These are phyloP conservation scores for Hippocampus guttulatus DNA, from an alignment of 2,113 vertebrate species.

Conservation along the genomic window DNA sequence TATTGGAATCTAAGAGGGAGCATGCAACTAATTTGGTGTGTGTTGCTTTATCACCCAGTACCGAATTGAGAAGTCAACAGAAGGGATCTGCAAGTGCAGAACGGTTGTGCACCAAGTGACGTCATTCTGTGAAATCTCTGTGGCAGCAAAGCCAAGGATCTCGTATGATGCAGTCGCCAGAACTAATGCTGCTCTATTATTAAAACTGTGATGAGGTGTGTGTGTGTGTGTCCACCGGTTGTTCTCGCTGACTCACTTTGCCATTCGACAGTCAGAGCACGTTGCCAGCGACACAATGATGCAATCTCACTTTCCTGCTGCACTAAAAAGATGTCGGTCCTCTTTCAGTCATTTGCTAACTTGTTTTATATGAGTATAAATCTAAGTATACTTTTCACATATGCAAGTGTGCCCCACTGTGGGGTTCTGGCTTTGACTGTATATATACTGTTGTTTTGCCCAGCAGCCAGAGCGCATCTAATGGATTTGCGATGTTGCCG, in stretches of 20 bases:
- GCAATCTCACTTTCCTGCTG: constrained; percentile 53
- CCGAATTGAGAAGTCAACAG: neutral
- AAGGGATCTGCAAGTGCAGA: neutral
- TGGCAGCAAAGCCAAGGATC: constrained; percentile 13
- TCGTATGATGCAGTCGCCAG: constrained; percentile 16
- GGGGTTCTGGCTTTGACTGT: neutral
- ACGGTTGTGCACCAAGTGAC: neutral
- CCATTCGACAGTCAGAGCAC: constrained; percentile 64
- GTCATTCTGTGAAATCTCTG: constrained; percentile 26
- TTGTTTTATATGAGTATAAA: constrained; percentile 10
- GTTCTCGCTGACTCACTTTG: constrained; percentile 66
- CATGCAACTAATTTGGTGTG: neutral
- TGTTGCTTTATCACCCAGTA: neutral
- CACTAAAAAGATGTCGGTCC: constrained; percentile 45
- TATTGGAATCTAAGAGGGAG: neutral
- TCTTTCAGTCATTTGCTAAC: constrained; percentile 22
- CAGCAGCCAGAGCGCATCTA: constrained; percentile 15
- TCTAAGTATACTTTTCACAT: constrained; percentile 20
- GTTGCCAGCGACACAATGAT: constrained; percentile 58
- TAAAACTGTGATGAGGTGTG: constrained; percentile 34
- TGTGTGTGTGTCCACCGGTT: constrained; percentile 23
- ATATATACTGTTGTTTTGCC: constrained; percentile 18
- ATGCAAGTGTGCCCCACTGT: constrained; percentile 17
- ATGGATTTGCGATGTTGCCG: constrained; percentile 34
- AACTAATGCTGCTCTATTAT: constrained; percentile 47